Conservation (phyloP, 1,140 invertebrate genomes). For the Zeugodacus cucurbitae region DNA sequence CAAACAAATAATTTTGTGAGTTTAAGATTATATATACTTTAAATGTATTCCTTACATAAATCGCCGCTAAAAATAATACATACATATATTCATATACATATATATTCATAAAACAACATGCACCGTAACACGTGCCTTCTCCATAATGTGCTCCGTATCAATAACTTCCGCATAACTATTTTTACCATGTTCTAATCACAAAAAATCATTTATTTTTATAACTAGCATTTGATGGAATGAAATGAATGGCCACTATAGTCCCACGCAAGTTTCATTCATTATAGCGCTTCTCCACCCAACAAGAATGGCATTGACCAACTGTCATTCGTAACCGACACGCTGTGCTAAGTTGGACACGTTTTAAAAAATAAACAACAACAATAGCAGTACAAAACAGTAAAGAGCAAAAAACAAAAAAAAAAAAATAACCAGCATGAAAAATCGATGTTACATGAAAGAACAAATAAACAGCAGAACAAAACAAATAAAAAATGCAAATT, state of each 20-base stretch:
- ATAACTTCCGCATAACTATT: too few species aligned
- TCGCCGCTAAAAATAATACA: too few species aligned
- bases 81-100: too few species aligned
- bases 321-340: not conserved
- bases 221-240: not conserved
- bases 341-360: not conserved
- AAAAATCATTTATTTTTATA: not conserved
- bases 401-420: not conserved
- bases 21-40: too few species aligned
- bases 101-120: too few species aligned
- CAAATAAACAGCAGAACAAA: not conserved
- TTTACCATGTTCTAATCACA: too few species aligned
- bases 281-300: not conserved
- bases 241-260: not conserved
- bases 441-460: not conserved
- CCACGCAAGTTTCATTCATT: not conserved
- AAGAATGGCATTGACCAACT: not conserved
- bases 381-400: not conserved
- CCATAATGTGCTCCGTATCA: too few species aligned
- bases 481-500: slow-evolving; percentile 28
- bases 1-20: too few species aligned
- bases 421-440: not conserved
- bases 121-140: too few species aligned
- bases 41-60: too few species aligned
- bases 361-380: not conserved